Percentiles rank a stretch among this genome's conserved stretches.
These are phyloP conservation scores for Falco cherrug DNA, from an alignment of 2,797 vertebrate genomes.

Conservation along the genomic window DNA sequence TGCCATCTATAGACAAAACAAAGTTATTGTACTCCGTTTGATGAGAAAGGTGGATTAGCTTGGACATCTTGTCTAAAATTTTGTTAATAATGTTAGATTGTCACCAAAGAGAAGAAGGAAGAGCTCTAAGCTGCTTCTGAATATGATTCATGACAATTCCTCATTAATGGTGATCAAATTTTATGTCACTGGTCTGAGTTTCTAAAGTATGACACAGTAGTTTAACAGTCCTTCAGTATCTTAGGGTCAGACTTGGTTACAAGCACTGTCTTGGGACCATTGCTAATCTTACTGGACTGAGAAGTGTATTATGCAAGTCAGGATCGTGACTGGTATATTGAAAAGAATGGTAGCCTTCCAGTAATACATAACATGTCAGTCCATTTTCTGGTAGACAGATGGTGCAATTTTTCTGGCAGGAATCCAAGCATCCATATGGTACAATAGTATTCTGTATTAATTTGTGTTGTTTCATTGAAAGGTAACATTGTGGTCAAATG, in stretches of 20 bases:
- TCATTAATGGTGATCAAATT: not conserved
- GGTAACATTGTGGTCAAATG: conserved; percentile 9
- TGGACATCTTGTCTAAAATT: not conserved
- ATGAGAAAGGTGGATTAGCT: not conserved
- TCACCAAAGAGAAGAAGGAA: not conserved
- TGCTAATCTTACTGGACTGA: not conserved
- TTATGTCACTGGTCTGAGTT: not conserved
- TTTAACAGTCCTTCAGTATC: not conserved
- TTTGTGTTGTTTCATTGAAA: conserved; percentile 39
- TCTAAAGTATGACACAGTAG: not conserved
- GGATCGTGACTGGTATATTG: not conserved
- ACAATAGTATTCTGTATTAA: not conserved
- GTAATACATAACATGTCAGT: not conserved
- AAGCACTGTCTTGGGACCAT: not conserved
- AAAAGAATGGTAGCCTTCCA: not conserved
- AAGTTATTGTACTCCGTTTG: not conserved
- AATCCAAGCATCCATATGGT: not conserved
- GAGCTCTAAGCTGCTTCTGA: not conserved
- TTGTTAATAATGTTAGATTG: not conserved
- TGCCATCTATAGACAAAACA: conserved; percentile 2
- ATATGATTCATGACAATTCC: not conserved
- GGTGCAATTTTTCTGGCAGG: conserved; percentile 9
- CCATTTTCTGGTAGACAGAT: not conserved
- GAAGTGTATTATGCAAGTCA: not conserved
- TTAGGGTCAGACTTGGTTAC: not conserved